Conservation (phyloP, 2,888 invertebrate species). For the Tetramorium bicarinatum region DNA sequence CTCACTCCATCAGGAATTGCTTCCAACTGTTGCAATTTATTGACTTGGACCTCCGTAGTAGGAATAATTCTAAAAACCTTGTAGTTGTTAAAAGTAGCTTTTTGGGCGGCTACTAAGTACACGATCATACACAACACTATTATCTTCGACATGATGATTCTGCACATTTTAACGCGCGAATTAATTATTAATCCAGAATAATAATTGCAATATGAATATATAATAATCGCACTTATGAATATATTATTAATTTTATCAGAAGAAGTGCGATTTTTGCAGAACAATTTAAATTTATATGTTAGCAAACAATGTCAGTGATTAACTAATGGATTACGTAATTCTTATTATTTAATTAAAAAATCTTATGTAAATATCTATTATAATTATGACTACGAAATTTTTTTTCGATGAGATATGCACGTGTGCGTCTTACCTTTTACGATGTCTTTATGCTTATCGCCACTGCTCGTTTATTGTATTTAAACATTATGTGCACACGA, state of each 20-base stretch:
- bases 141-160: background rate
- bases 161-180: background rate
- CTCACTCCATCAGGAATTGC: background rate
- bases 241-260: background rate
- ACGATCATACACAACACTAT: background rate
- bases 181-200: background rate
- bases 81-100: conserved; percentile 8
- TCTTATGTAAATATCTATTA: too few relatives aligned
- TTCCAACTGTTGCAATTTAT: background rate
- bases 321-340: background rate
- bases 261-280: background rate
- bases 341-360: background rate
- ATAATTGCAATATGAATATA: too few relatives aligned
- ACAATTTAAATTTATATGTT: background rate
- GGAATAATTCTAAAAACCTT: background rate
- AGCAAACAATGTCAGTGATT: background rate
- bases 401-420: background rate
- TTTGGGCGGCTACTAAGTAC: background rate
- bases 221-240: background rate
- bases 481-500: background rate
- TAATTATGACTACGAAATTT: too few relatives aligned
- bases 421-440: background rate
- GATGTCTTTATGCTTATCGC: background rate
- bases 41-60: background rate
- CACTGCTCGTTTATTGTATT: background rate